Base-by-base conservation (phyloP, 2,888 invertebrate genomes). In the Acanthacorydalis orientalis region DNA sequence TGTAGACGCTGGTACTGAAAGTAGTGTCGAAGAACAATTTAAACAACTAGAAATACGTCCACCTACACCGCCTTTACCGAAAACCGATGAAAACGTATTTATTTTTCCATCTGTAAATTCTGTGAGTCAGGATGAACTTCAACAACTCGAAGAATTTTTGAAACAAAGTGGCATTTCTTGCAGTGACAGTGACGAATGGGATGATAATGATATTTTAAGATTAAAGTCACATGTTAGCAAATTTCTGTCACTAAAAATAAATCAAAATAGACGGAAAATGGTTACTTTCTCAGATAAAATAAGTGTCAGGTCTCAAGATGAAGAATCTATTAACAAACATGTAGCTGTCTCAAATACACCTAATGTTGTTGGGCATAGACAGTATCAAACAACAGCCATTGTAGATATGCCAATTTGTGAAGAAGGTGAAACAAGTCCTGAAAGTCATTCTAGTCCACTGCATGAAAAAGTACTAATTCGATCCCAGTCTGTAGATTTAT, bases 241-340 rank as follows among this genome's bases (percentile, higher is more conserved):
- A 60, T 83, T 82, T 59, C 68, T 83, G 51, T 72, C 78, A 55
- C 69, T 81, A 62, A 78, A 77, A 61, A 75, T 78, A 62, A 81
- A 81, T 57, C 78, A 78, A 57, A 80, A 80, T 56, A 74, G 75
- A 56, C 80, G 78, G 63, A 85, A 85, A 63, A 78, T 78, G 53
- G 84, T 85, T 52, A 85, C 83, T 64, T 85, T 85, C 64, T 83
- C 83, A 44, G 77, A 74, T 62, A 78, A 74, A 61, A 70, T 67
- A 55, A 70, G 64, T 59, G 65, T 65, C 54, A 70, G 69, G 62
- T 68, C 69, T 54, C 70, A 69, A 59, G 71, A 73, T 53, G 69
- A 72, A 52, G 65, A 73, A 46, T 23, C 23, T 23, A 2, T 23
- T 2, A 23, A 23, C 23, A 23, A 23, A 6, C 68, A 69, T 56